Conservation (phyloP, 1,140 invertebrate species). For the Rhizoglyphus robini region DNA sequence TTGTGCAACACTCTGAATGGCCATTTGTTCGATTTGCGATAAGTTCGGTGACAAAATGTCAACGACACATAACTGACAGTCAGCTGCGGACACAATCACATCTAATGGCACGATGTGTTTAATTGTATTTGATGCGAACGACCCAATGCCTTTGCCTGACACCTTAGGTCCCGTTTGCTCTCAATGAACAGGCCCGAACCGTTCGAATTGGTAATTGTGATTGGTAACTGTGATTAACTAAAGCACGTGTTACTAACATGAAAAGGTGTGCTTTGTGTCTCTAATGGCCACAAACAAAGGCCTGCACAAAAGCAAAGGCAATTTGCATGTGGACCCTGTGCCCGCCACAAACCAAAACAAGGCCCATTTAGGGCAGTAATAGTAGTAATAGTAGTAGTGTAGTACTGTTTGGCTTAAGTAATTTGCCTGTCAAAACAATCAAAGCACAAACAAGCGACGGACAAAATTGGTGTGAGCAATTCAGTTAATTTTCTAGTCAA, state of each 20-base stretch:
- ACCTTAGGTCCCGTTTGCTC: no score
- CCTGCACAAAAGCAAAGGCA: neutral
- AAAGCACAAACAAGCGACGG: neutral
- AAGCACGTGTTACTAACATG: neutral
- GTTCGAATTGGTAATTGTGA: neutral
- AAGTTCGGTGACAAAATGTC: neutral
- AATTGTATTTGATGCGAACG: constrained; percentile 4
- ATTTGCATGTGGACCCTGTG: neutral
- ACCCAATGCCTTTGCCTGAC: neutral
- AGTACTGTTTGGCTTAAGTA: neutral
- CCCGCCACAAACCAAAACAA: neutral
- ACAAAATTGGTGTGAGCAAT: neutral
- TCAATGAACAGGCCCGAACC: no score
- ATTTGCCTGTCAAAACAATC: constrained; percentile 14
- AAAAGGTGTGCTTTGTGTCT: neutral
- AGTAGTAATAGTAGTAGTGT: no score
- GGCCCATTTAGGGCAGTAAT: no score
- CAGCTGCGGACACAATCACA: neutral
- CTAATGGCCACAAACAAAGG: constrained; percentile 4
- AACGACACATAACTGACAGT: no score
- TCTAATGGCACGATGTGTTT: constrained; percentile 2
- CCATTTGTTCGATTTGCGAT: no score
- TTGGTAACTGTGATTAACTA: constrained; percentile 13
- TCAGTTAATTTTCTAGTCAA: neutral
- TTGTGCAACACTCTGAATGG: no score